Conservation (phyloP, 1,140 invertebrate genomes). For the Heterodera schachtii region DNA sequence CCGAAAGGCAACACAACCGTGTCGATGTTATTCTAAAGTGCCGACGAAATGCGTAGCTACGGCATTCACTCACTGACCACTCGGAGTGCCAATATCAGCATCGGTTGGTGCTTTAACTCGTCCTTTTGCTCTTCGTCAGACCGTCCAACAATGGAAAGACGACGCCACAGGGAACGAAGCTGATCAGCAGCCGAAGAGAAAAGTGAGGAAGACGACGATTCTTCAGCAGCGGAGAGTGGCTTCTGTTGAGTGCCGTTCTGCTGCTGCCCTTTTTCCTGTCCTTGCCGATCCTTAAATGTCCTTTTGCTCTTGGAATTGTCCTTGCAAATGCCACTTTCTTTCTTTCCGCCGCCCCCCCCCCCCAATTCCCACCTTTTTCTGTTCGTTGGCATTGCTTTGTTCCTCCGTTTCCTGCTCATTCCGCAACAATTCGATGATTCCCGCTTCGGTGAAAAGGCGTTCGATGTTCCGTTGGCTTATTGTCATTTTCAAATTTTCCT, state of each 20-base stretch:
- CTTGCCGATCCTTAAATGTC: background rate
- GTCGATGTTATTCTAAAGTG: background rate
- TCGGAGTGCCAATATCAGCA: background rate
- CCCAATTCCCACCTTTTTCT: background rate
- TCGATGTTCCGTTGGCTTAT: background rate
- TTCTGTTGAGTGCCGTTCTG: background rate
- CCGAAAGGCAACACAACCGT: conserved; percentile 1
- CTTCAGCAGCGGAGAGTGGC: no score
- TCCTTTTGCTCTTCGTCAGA: background rate
- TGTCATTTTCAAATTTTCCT: background rate
- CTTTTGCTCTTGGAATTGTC: no score
- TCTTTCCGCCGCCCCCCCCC: no score
- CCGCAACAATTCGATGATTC: background rate
- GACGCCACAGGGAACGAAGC: background rate
- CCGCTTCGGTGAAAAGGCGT: background rate
- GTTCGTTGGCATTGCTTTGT: background rate
- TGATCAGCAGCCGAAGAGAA: background rate
- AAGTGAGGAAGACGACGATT: background rate
- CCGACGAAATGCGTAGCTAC: background rate
- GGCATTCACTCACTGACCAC: background rate
- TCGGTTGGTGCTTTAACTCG: background rate
- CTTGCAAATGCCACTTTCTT: no score
- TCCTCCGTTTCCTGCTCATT: background rate
- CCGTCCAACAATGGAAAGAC: background rate
- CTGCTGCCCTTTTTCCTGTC: no score